These are phyloP conservation scores for Momotus momota DNA, from an alignment of 2,797 vertebrate species.

Conservation along the genomic window DNA sequence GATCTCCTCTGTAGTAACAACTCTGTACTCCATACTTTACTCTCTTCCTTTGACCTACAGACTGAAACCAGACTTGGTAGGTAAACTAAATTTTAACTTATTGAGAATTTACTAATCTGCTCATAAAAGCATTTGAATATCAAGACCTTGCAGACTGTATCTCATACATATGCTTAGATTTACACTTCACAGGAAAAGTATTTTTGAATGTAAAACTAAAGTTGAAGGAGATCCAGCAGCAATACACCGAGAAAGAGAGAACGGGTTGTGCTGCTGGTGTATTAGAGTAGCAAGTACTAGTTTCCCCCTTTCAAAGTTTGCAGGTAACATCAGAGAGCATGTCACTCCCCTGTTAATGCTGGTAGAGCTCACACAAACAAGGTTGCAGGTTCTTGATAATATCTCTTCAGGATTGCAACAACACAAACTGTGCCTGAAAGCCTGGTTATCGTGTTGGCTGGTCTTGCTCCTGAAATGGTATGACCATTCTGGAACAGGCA, in stretches of 20 bases:
- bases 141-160: background rate
- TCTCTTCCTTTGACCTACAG: conserved; percentile 85
- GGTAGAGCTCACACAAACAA: conserved; percentile 18
- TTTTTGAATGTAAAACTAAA: background rate
- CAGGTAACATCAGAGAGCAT: background rate
- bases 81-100: conserved; percentile 60
- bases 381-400: background rate
- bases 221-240: background rate
- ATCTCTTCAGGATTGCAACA: conserved; percentile 38
- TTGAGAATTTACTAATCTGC: background rate
- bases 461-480: background rate
- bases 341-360: background rate
- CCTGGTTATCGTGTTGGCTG: conserved; percentile 16
- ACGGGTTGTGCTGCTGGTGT: background rate
- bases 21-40: conserved; percentile 79
- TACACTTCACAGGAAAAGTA: background rate
- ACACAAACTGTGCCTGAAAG: conserved; percentile 38
- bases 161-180: background rate
- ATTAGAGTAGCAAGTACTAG: conserved; percentile 17
- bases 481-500: conserved; percentile 43
- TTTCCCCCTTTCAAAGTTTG: background rate
- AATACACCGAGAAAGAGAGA: background rate
- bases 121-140: background rate
- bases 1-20: conserved; percentile 87
- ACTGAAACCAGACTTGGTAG: conserved; percentile 91